Evolutionary conservation across 2,888 invertebrate genomes (phyloP), one percentile per base, ranked within the genome.

Genomic region (Morpho deidamia): DNA sequence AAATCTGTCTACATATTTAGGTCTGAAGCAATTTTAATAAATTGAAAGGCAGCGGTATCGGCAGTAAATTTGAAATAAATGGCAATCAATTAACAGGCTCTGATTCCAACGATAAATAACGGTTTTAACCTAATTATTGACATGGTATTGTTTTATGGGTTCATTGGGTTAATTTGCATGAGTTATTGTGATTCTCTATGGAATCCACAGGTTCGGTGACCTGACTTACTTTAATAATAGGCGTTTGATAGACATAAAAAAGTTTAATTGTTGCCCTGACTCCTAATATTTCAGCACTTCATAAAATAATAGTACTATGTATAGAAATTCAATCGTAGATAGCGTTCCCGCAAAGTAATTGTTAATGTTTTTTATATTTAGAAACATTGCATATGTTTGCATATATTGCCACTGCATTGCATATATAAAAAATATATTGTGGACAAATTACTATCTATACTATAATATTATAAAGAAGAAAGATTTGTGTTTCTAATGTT

Each of bases 101-200:
- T 60, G 67, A 71, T 71, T 65, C 59, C 60, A 64, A 67, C 66
- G 65, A 63, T 56, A 56, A 58, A 55, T 60, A 56, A 62, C 59
- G 50, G 60, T 59, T 71, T 81, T 82, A 79, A 79, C 80, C 82
- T 80, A 76, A 77, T 81, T 81, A 68, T 65, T 58, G 55, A 64
- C 60, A 63, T 69, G 69, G 68, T 68, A 74, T 75, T 72, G 67
- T 70, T 75, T 71, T 72, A 76, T 70, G 69, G 60, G 69, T 63
- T 67, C 63, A 61, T 62, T 66, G 55, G 43, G 52, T 38, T 56
- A 48, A 48, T 58, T 43, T 46, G 55, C 45, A 61, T 55, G 52
- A 62, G 54, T 59, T 49, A 59, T 56, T 51, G 45, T 45, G 40
- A 48, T 33, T 48, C 45, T 45, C 55, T 45, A 58, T 55, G 45